These are phyloP conservation scores for Lithophane semibrunnea DNA, from an alignment of 2,888 invertebrate genomes.

Conservation along the genomic window DNA sequence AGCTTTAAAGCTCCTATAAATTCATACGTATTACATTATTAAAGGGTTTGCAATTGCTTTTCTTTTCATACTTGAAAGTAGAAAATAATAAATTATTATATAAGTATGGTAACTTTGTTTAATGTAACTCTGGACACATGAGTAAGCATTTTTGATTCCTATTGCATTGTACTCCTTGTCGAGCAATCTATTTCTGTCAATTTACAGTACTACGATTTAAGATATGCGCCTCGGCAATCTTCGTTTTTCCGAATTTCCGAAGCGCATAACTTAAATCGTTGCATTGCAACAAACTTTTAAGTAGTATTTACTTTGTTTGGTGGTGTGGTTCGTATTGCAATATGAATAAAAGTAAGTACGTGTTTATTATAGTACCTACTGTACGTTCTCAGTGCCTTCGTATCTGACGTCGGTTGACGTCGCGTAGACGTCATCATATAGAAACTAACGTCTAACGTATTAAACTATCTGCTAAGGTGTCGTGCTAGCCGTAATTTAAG, in stretches of 20 bases:
- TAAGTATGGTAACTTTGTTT: slow-evolving; percentile 6
- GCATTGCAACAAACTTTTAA: too few species aligned
- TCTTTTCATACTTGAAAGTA: not conserved
- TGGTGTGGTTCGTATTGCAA: not conserved
- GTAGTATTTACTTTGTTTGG: too few species aligned
- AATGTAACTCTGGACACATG: not conserved
- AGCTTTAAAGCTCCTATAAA: slow-evolving; percentile 50
- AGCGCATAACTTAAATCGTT: too few species aligned
- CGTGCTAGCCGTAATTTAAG: slow-evolving; percentile 11
- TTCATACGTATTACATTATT: slow-evolving; percentile 21
- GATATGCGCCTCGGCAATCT: too few species aligned
- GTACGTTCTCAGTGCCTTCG: too few species aligned
- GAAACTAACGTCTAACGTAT: not conserved
- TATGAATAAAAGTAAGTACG: not conserved
- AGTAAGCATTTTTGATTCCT: not conserved
- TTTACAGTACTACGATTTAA: too few species aligned
- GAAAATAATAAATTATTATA: not conserved
- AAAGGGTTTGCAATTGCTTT: not conserved
- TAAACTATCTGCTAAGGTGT: not conserved
- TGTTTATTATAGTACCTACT: not conserved
- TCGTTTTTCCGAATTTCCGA: too few species aligned
- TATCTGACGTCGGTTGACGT: not conserved
- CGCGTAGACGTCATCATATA: not conserved
- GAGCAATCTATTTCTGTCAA: not conserved
- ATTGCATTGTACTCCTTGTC: not conserved